Evolutionary conservation across 2,797 vertebrate genomes (phyloP).

Genomic region (Cheirogaleus major): DNA sequence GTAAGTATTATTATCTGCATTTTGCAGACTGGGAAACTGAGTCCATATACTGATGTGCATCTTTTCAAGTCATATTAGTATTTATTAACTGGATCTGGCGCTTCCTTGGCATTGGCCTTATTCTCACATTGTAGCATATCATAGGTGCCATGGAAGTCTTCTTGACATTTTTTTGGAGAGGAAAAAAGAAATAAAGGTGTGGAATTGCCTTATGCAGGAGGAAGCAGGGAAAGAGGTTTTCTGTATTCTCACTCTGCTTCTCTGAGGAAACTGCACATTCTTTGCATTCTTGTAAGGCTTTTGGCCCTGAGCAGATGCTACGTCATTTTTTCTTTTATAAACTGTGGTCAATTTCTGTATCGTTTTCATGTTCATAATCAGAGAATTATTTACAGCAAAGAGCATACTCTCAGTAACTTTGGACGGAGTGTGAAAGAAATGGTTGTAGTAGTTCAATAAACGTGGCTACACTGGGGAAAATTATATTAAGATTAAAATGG

Average conservation of each 20-base stretch:
- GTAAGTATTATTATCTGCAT: not conserved
- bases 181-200: not conserved
- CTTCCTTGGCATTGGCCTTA: not conserved
- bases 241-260: not conserved
- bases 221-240: not conserved
- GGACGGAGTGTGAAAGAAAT: slow-evolving; percentile 68
- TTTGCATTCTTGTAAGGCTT: not conserved
- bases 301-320: not conserved
- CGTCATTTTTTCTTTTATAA: slow-evolving; percentile 11
- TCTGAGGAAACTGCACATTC: not conserved
- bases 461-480: slow-evolving; percentile 49
- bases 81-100: not conserved
- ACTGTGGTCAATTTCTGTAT: slow-evolving; percentile 68
- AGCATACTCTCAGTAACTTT: slow-evolving; percentile 45
- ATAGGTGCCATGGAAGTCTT: not conserved
- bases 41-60: too few relatives aligned
- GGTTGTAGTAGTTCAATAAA: slow-evolving; percentile 51
- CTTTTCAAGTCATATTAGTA: not conserved
- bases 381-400: slow-evolving; percentile 64
- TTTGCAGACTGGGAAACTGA: not conserved
- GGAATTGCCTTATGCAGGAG: not conserved
- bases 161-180: not conserved
- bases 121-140: not conserved
- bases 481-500: slow-evolving; percentile 77
- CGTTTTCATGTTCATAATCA: slow-evolving; percentile 58